Conservation (phyloP, 1,140 invertebrate genomes). For the Pseudoatta argentina region DNA sequence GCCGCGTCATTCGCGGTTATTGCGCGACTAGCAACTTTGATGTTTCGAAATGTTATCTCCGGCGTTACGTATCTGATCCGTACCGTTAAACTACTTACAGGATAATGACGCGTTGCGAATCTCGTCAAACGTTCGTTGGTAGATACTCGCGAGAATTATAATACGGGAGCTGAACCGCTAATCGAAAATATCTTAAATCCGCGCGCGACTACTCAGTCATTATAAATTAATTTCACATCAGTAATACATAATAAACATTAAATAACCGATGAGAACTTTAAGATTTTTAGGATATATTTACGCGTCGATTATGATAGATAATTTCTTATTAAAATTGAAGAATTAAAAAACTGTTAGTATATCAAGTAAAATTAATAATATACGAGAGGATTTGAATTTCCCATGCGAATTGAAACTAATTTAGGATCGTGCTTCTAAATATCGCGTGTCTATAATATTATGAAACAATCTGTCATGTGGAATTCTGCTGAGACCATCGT, state of each 20-base stretch:
- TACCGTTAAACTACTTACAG: constrained; percentile 53
- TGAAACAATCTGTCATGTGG: not conserved
- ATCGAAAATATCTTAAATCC: constrained; percentile 25
- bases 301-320: not conserved
- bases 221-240: not conserved
- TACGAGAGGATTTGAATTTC: not conserved
- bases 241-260: not conserved
- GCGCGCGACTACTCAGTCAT: not conserved
- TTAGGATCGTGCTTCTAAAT: not conserved
- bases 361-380: not conserved
- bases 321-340: not conserved
- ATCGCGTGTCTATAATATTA: not conserved
- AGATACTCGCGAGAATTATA: constrained; percentile 6
- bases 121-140: constrained; percentile 31
- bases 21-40: constrained; percentile 58
- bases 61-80: constrained; percentile 53
- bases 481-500: not conserved
- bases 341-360: not conserved
- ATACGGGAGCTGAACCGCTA: constrained; percentile 24
- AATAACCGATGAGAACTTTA: not conserved
- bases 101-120: constrained; percentile 62
- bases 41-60: constrained; percentile 58
- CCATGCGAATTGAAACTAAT: not conserved
- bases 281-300: not conserved
- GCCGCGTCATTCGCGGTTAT: constrained; percentile 60